Base-by-base conservation (phyloP, 2,113 vertebrate species). In the Pelvicachromis taeniatus region DNA sequence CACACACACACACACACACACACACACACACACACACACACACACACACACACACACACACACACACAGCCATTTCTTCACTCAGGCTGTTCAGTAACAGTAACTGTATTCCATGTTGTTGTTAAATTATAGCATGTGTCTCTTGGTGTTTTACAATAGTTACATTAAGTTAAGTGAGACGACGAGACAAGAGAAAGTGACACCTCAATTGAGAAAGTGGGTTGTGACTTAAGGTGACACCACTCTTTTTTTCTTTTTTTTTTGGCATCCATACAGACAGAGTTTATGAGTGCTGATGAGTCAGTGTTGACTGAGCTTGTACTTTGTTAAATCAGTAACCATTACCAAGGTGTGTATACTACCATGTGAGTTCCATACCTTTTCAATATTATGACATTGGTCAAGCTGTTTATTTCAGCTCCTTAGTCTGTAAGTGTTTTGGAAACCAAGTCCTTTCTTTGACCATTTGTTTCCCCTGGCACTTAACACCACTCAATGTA, bases 171-270 rank as follows among this genome's bases (percentile, higher is more conserved):
- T 12, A 35, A 78, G 38, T 7, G 73, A 21, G 38, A 38, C 6
- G 8, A 14, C 42, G 26, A 35, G 12, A 33, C 53, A 26, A 35
- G n/a, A 11, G 42, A 21, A 59, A 56, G 68, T 23, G 35, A 50
- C 52, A 40, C 56, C 40, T 70, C 14, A 48, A 7, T 70, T 48
- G 40, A 70, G 21, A 17, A 48, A 6, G 40, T 73, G 63, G 29
- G 12, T 6, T 59, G 80, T 86, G 50, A 14, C 38, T 17, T 65
- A 38, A 23, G 88, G 61, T 82, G 78, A 75, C 45, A 75, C 3
- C 8, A 5, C 26, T 26, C 26, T 9, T 52, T 31, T 31, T 5
- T 38, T 11, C 1, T 75, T 40, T 42, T 73, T 73, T 73, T 29
- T 29, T 52, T 78, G 68, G 16, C 50, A 65, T 29, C 35, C 78